phyloP scores from a whole-genome alignment of 1,140 invertebrate genomes.

The Ostrea edulis region DNA sequence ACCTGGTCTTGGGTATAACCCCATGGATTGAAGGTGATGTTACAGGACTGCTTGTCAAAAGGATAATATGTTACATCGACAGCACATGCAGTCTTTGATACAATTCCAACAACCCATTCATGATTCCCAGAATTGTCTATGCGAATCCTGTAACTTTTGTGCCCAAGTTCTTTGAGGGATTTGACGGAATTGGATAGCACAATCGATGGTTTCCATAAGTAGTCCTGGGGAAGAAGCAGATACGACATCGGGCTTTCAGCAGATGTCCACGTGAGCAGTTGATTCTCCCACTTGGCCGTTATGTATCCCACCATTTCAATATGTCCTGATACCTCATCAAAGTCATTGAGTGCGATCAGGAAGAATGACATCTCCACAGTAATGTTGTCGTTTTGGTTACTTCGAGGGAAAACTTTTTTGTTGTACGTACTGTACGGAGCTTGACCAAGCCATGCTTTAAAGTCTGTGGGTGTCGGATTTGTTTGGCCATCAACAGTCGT shows the following conservation, averaged over 20 bases:
- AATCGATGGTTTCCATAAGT: constrained; percentile 49
- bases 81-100: constrained; percentile 49
- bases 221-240: constrained; percentile 49
- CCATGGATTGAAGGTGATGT: constrained; percentile 50
- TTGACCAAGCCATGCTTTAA: constrained; percentile 5
- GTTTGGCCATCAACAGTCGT: neutral
- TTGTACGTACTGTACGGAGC: constrained; percentile 45
- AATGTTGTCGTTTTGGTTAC: constrained; percentile 45
- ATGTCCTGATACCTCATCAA: constrained; percentile 47
- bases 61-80: constrained; percentile 53
- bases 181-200: constrained; percentile 49
- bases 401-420: constrained; percentile 51
- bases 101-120: constrained; percentile 50
- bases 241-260: constrained; percentile 26
- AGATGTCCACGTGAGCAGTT: constrained; percentile 40
- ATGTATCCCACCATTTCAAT: constrained; percentile 47
- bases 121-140: constrained; percentile 49
- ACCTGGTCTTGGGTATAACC: constrained; percentile 52
- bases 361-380: constrained; percentile 46
- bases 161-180: constrained; percentile 37
- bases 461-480: constrained; percentile 33
- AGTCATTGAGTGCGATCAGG: constrained; percentile 45
- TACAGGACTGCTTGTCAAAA: constrained; percentile 53
- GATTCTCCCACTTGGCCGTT: constrained; percentile 48
- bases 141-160: constrained; percentile 46